Base-by-base conservation (phyloP, 1,140 invertebrate genomes). In the Telenomus remus region DNA sequence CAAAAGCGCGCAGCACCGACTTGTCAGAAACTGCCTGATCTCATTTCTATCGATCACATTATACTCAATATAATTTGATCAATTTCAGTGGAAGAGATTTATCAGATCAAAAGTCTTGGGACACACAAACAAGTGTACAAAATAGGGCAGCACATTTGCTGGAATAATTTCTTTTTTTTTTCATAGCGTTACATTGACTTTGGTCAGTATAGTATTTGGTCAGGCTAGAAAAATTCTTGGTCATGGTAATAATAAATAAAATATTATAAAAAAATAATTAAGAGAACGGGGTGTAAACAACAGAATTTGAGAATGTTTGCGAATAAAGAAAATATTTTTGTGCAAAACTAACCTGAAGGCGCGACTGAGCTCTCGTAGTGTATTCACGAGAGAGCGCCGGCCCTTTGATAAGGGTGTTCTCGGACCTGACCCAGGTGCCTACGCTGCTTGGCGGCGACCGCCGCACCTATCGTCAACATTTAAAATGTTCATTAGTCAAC, bases 371-470 rank as follows among this genome's bases (percentile, higher is more conserved):
- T 79, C 80, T 79, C 80, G 61, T 75, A 70, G 56, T 59, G 80
- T 74, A 82, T 89, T 91, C 90, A 93, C 88, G 92, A 92, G 87
- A 93, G 92, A 89, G 93, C 92, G 88, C 93, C 94, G 86, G 94
- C 94, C 91, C 95, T 95, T 92, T 95, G 94, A 92, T 96, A 96
- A 89, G 95, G 95, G 92, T 96, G 95, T 89, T 96, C 95, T 91
- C 94, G 91, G 88, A 94, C 92, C 89, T 94, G 93, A 91, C 92
- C 92, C 90, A 94, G 90, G 89, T 92, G 93, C 86, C 93, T 92
- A 85, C 92, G 91, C 88, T 93, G 91, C 89, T 92, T 93, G 79
- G 91, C 92, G 87, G 91, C 93, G 89, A 92, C 93, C 90, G 93
- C 93, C 90, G 92, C 91, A 90, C 91, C 89, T 87, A 87, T 89